Evolutionary conservation across 2,113 vertebrate species (phyloP).

Genomic region (Todiramphus chloris): DNA sequence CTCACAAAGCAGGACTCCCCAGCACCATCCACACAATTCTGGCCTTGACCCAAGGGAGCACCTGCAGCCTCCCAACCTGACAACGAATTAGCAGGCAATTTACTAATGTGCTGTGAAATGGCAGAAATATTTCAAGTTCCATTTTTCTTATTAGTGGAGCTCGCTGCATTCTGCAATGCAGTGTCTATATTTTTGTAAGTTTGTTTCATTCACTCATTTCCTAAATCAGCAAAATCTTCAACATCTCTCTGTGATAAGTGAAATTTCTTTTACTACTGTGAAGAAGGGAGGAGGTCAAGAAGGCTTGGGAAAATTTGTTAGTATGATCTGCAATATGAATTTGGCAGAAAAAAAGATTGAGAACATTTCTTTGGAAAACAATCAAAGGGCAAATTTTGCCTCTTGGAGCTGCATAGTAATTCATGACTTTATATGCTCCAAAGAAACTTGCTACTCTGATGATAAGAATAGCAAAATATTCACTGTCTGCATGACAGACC

Average conservation of each 20-base stretch:
- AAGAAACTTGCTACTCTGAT: slow-evolving; percentile 13
- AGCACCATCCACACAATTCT: neutral
- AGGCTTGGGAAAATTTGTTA: slow-evolving; percentile 65
- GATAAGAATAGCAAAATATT: slow-evolving; percentile 25
- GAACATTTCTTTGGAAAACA: slow-evolving; percentile 66
- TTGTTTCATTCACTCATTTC: slow-evolving; percentile 17
- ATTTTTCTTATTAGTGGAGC: neutral
- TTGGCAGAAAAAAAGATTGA: slow-evolving; percentile 60
- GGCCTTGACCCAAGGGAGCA: neutral
- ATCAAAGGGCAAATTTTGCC: slow-evolving; percentile 65
- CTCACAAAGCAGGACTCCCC: neutral
- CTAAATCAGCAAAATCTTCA: slow-evolving; percentile 47
- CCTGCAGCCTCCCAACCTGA: neutral
- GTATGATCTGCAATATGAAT: slow-evolving; percentile 34
- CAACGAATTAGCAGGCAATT: neutral
- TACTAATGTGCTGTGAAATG: neutral
- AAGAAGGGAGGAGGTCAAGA: slow-evolving; percentile 52
- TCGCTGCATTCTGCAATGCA: neutral
- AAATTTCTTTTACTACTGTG: slow-evolving; percentile 47
- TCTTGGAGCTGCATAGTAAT: slow-evolving; percentile 36
- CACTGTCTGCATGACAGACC: slow-evolving; percentile 33
- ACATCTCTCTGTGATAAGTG: neutral
- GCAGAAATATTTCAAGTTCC: neutral
- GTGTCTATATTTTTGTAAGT: slow-evolving; percentile 14
- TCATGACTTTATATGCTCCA: slow-evolving; percentile 33